Evolutionary conservation across 1,140 invertebrate genomes (phyloP), one percentile per base, ranked within the genome.

Genomic region (Drosophila micromelanica): DNA sequence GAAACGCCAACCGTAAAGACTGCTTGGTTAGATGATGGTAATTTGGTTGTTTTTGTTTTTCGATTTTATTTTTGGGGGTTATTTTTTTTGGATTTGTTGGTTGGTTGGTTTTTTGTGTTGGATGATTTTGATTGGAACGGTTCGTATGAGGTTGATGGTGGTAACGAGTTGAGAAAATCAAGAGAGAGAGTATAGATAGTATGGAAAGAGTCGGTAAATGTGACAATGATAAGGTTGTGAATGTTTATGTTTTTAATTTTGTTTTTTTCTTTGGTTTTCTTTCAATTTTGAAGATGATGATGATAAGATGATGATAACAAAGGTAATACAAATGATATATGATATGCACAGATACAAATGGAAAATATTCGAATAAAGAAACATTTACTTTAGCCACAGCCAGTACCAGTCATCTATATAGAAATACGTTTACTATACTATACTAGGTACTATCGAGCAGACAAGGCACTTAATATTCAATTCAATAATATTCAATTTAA

Each of bases 1-100:
- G 95, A 97, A 97, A 94, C 96, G 96, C 96, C 96, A 97, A 96
- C 96, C 96, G 94, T 96, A 96, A 95, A 97, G 95, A 96, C 96
- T 97, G 95, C 94, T 94, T 91, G 74, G 86, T 92, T 85, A 92
- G 77, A 90, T 91, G 68, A 67, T 91, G 68, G 67, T 76, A 64
- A 70, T 76, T 64, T 56, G 59, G 52, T 60, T 70, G 48, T 59
- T 69, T 35, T 32, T 38, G n/a, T 48, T 62, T 68, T 62, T 60
- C 42, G 38, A 11, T 13, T 72, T 42, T 6, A 27, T 27, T 11
- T 42, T 60, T 55, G 57, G 23, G 23, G 23, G 15, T 23, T 64
- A 35, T 15, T 23, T 56, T 8, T 38, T 23, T 61, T 40, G 17
- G 13, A 23, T 51, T 60, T 15, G 7, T 51, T 54, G 37, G 23